Percentiles rank a stretch among this genome's conserved stretches.
Evolutionary conservation across 2,888 invertebrate genomes (phyloP).

Genomic region (Nemotelus pantherinus): DNA sequence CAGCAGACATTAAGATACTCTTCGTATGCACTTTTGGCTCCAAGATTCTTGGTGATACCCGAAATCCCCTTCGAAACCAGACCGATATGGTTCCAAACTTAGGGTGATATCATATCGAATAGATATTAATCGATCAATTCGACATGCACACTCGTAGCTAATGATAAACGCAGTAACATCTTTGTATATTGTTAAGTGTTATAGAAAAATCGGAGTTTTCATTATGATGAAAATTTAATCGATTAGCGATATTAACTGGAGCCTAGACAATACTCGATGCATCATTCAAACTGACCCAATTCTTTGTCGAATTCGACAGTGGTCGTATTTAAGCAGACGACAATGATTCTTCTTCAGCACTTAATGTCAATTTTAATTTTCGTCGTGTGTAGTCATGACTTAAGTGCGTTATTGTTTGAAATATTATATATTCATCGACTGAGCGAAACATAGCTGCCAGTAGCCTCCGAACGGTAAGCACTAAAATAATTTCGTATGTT

Average conservation of each 20-base stretch:
- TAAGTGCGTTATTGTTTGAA: not conserved
- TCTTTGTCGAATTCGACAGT: slow-evolving; percentile 19
- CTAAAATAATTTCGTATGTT: not conserved
- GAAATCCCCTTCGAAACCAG: slow-evolving; percentile 34
- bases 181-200: slow-evolving; percentile 21
- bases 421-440: not conserved
- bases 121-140: slow-evolving; percentile 39
- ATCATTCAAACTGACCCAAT: slow-evolving; percentile 38
- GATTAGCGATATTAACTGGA: slow-evolving; percentile 26
- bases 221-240: slow-evolving; percentile 41
- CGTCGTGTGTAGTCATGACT: not conserved
- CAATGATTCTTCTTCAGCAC: slow-evolving; percentile 24
- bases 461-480: not conserved
- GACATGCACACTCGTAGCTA: slow-evolving; percentile 16
- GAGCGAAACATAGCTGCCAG: no score
- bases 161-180: slow-evolving; percentile 17
- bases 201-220: slow-evolving; percentile 25
- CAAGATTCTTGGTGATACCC: slow-evolving; percentile 2
- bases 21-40: slow-evolving; percentile 36
- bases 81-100: slow-evolving; percentile 11
- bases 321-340: slow-evolving; percentile 21
- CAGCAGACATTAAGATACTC: slow-evolving; percentile 23
- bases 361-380: slow-evolving; percentile 35
- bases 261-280: slow-evolving; percentile 31
- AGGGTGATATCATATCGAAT: slow-evolving; percentile 19